A percentile compares a stretch with the other conserved stretches of the same genome.
These are phyloP conservation scores for Dermolepida albohirtum DNA, from an alignment of 2,888 invertebrate genomes.

Conservation along the genomic window DNA sequence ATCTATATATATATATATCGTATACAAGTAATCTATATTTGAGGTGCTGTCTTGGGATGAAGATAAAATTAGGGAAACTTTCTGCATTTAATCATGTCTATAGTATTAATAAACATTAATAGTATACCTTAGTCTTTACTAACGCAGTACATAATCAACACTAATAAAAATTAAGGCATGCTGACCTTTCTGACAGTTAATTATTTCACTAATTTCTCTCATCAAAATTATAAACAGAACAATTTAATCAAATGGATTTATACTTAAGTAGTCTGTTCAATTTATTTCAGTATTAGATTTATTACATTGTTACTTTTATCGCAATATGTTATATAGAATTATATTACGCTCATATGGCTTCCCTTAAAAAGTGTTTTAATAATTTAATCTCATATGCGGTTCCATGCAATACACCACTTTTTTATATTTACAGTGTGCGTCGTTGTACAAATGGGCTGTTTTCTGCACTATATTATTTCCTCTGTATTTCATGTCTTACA, in stretches of 20 bases:
- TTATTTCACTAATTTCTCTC: no score
- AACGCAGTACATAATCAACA: no score
- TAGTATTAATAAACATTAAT: no score
- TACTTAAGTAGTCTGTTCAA: neutral
- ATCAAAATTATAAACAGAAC: no score
- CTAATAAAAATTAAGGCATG: no score
- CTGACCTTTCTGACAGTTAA: no score
- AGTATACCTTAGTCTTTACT: no score
- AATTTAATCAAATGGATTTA: neutral
- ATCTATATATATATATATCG: no score
- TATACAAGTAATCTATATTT: no score
- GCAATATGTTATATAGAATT: constrained; percentile 25
- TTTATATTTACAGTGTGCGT: constrained; percentile 34
- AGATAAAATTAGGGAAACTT: no score
- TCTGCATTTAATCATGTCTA: no score
- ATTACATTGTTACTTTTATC: neutral
- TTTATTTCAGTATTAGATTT: neutral
- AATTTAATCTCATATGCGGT: constrained; percentile 35
- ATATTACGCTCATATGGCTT: constrained; percentile 23
- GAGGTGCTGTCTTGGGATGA: no score
- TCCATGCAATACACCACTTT: constrained; percentile 27
- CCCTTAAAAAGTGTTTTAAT: constrained; percentile 32
- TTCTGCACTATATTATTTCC: constrained; percentile 32
- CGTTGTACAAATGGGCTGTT: constrained; percentile 33
- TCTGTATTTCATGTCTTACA: constrained; percentile 31